These are phyloP conservation scores for Harlomillsia oculata DNA, from an alignment of 1,140 invertebrate species.

Conservation along the genomic window DNA sequence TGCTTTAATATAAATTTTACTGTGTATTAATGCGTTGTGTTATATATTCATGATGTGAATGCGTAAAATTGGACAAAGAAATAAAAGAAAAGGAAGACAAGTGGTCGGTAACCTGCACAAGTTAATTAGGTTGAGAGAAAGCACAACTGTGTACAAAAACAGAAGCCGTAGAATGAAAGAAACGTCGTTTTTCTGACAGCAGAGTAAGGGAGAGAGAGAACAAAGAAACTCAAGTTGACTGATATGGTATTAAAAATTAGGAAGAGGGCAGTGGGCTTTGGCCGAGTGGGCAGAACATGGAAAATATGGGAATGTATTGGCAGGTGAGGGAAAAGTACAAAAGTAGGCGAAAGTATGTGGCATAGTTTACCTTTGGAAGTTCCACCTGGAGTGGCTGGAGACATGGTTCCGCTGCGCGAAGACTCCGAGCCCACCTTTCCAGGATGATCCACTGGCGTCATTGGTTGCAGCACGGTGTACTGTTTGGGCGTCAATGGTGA, in stretches of 20 bases:
- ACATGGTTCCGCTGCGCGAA: constrained; percentile 43
- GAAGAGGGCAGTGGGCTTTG: background rate
- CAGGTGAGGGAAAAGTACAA: constrained; percentile 16
- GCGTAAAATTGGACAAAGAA: too few species aligned
- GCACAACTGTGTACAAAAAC: too few species aligned
- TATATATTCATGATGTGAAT: too few species aligned
- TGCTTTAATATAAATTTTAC: too few species aligned
- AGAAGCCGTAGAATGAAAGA: too few species aligned
- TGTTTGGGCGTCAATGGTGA: constrained; percentile 37
- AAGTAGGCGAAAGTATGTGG: constrained; percentile 6
- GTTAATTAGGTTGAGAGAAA: too few species aligned
- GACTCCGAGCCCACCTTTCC: constrained; percentile 41
- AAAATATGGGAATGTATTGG: background rate
- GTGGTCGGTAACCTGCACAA: too few species aligned
- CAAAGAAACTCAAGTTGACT: background rate
- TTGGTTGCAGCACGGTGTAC: constrained; percentile 40
- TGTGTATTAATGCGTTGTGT: too few species aligned
- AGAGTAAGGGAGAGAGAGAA: constrained; percentile 9
- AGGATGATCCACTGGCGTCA: constrained; percentile 41
- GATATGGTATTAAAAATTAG: background rate
- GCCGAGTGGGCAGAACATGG: background rate
- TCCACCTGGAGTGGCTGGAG: constrained; percentile 41
- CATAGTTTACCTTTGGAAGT: constrained; percentile 39
- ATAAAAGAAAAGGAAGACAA: too few species aligned
- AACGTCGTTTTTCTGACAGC: too few species aligned